These are phyloP conservation scores for Acleris cristana DNA, from an alignment of 2,888 invertebrate genomes.

Conservation along the genomic window DNA sequence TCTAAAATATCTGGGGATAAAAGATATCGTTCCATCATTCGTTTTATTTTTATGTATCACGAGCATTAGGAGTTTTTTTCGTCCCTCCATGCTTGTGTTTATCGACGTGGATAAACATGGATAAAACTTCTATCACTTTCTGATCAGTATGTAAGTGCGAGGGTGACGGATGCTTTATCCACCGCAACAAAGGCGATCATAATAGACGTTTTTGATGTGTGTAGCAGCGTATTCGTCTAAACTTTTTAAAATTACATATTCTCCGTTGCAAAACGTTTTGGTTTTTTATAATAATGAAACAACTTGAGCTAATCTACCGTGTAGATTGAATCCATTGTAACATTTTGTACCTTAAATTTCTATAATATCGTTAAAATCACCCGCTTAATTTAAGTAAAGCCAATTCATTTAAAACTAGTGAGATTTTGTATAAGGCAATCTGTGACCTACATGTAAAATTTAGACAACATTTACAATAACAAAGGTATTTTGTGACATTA, in stretches of 20 bases:
- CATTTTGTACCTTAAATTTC: slow-evolving; percentile 7
- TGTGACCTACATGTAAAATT: slow-evolving; percentile 7
- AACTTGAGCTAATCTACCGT: not conserved
- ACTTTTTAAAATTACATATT: not conserved
- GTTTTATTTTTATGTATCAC: too few species aligned
- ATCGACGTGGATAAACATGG: too few species aligned
- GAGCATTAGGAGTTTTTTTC: too few species aligned
- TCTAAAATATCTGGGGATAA: too few species aligned
- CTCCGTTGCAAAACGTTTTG: not conserved
- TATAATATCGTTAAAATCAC: slow-evolving; percentile 18
- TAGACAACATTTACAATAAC: not conserved
- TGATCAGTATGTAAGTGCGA: too few species aligned
- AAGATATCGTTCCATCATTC: too few species aligned
- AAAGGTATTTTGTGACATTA: not conserved
- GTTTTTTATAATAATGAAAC: not conserved
- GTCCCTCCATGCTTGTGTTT: too few species aligned
- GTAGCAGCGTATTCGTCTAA: too few species aligned
- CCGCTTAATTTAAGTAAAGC: slow-evolving; percentile 31
- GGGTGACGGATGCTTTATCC: too few species aligned
- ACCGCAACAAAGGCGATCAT: too few species aligned
- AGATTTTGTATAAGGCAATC: slow-evolving; percentile 24
- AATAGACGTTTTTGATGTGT: too few species aligned
- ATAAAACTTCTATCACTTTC: too few species aligned
- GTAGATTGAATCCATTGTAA: slow-evolving; percentile 9
- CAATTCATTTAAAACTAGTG: slow-evolving; percentile 30